Evolutionary conservation across 2,797 vertebrate genomes (phyloP).

Genomic region (Rhynchotus rufescens): DNA sequence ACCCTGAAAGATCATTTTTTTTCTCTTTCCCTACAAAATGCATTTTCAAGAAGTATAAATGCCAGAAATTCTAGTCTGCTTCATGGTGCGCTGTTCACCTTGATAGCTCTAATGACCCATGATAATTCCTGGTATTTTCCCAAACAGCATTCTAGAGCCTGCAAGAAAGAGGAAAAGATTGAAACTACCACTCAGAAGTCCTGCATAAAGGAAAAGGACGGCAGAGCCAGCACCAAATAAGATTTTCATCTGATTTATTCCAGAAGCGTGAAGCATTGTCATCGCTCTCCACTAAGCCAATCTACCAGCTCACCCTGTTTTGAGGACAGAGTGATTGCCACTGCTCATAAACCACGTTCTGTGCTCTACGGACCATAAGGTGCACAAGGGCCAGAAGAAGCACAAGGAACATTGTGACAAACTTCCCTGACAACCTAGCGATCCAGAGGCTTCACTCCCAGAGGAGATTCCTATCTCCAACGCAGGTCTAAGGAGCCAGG

Average conservation of each 20-base stretch:
- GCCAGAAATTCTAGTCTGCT: neutral
- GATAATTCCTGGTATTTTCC: conserved; percentile 22
- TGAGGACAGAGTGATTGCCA: neutral
- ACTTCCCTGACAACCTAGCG: neutral
- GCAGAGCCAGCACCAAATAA: neutral
- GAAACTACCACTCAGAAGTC: neutral
- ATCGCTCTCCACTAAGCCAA: neutral
- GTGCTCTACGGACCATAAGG: neutral
- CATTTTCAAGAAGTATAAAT: neutral
- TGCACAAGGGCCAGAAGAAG: neutral
- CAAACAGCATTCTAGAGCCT: neutral
- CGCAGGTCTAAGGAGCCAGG: neutral
- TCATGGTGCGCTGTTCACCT: neutral
- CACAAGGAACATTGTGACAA: neutral
- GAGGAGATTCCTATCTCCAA: neutral
- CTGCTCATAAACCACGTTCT: neutral
- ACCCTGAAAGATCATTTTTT: neutral
- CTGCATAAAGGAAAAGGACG: neutral
- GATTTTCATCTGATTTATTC: neutral
- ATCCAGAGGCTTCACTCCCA: neutral
- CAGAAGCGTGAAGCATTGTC: neutral
- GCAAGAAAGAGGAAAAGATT: fast-evolving
- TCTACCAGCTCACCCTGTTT: neutral
- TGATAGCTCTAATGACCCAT: neutral
- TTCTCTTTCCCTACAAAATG: neutral